These are phyloP conservation scores for Clarias gariepinus DNA, from an alignment of 2,113 vertebrate genomes.

Conservation along the genomic window DNA sequence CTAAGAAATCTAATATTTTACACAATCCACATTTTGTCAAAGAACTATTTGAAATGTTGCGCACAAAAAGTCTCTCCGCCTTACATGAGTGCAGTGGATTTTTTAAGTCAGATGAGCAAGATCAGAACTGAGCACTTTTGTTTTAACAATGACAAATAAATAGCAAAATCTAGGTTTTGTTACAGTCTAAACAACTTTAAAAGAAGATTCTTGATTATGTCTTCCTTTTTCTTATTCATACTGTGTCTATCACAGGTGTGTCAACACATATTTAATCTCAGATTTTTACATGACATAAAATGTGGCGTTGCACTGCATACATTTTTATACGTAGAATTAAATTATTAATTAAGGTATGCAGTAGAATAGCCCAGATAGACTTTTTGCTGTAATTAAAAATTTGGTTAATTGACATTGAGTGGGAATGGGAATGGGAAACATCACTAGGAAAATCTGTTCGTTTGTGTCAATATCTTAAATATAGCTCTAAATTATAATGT, in stretches of 20 bases:
- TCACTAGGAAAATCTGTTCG: not conserved
- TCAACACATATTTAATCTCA: not conserved
- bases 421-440: too few species aligned
- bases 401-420: too few species aligned
- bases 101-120: slow-evolving; percentile 18
- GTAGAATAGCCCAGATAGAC: not conserved
- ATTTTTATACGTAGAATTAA: not conserved
- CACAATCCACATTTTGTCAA: not conserved
- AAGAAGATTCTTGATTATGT: not conserved
- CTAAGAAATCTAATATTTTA: not conserved
- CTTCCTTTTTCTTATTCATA: not conserved
- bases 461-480: not conserved
- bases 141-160: not conserved
- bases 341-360: not conserved
- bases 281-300: not conserved
- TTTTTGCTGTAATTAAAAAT: not conserved
- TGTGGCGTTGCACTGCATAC: not conserved
- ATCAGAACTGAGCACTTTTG: not conserved
- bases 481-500: not conserved
- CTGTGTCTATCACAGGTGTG: not conserved
- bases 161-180: slow-evolving; percentile 8
- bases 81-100: not conserved
- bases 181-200: slow-evolving; percentile 25
- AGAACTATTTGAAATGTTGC: not conserved
- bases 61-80: not conserved